phyloP scores from a whole-genome alignment of 2,797 vertebrate species.

The Dendrocincla tyrannina region DNA sequence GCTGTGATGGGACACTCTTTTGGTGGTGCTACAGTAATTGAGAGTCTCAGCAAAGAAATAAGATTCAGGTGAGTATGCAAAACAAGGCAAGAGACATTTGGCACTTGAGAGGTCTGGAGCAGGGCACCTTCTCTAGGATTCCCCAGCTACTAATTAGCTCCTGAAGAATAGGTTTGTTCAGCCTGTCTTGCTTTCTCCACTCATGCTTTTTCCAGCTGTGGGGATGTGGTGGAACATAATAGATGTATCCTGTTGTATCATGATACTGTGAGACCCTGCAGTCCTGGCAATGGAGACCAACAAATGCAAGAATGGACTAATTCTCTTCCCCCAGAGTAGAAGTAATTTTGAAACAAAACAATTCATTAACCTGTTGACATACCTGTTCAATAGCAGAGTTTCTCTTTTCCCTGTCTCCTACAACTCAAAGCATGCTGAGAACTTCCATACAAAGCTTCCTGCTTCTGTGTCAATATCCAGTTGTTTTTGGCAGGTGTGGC shows the following conservation, averaged over 20 bases:
- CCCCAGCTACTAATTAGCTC: not conserved
- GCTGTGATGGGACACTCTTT: conserved; percentile 93
- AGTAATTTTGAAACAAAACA: not conserved
- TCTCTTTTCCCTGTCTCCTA: not conserved
- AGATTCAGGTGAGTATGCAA: conserved; percentile 86
- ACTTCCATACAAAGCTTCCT: not conserved
- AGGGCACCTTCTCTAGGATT: not conserved
- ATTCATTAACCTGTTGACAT: not conserved
- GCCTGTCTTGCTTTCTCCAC: not conserved
- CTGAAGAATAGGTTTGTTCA: not conserved
- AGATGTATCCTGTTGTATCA: not conserved
- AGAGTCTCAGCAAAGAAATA: conserved; percentile 87
- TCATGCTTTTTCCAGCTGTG: not conserved
- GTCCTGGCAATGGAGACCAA: not conserved
- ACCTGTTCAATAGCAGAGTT: not conserved
- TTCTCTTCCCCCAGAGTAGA: not conserved
- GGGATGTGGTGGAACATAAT: not conserved
- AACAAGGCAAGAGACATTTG: not conserved
- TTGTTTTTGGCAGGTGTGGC: conserved; percentile 82
- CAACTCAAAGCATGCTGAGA: not conserved
- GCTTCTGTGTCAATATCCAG: not conserved
- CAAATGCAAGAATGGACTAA: not conserved
- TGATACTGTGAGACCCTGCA: not conserved
- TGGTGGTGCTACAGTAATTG: conserved; percentile 90
- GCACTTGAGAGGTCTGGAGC: not conserved